Percentiles rank a stretch among this genome's conserved stretches.
phyloP scores from a whole-genome alignment of 2,113 vertebrate species.

The Suncus etruscus region DNA sequence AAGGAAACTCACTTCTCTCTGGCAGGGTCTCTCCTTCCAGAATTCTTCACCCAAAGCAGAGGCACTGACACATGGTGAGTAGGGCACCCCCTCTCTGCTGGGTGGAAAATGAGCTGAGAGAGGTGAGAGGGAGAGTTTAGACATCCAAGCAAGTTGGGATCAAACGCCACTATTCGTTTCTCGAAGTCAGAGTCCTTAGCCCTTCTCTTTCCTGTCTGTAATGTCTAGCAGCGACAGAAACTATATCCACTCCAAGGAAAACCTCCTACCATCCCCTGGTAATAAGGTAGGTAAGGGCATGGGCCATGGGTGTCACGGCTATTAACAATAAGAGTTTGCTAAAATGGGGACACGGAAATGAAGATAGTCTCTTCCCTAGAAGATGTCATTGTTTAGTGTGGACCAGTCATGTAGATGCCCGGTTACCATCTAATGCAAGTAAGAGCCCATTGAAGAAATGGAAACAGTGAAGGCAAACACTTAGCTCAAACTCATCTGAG shows the following conservation, averaged over 20 bases:
- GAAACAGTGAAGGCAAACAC: background rate
- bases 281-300: slow-evolving; percentile 65
- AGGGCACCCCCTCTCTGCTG: background rate
- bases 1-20: background rate
- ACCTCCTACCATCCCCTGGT: slow-evolving; percentile 51
- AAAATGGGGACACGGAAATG: slow-evolving; percentile 5
- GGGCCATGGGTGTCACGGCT: background rate
- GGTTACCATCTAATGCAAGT: background rate
- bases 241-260: slow-evolving; percentile 16
- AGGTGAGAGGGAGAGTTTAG: background rate
- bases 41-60: slow-evolving; percentile 61
- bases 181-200: background rate
- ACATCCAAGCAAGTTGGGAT: background rate
- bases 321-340: background rate
- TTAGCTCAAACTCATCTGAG: background rate
- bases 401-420: background rate
- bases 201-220: background rate
- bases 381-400: background rate
- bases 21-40: slow-evolving; percentile 63
- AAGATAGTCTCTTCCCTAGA: background rate
- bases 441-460: background rate
- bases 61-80: slow-evolving; percentile 76
- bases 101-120: slow-evolving; percentile 19
- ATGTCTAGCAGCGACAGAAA: slow-evolving; percentile 58
- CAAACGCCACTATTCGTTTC: background rate